Percentiles rank a stretch among this genome's conserved stretches.
These are phyloP conservation scores for Caenorhabditis drosophilae DNA, from an alignment of 2,888 invertebrate species.

Conservation along the genomic window DNA sequence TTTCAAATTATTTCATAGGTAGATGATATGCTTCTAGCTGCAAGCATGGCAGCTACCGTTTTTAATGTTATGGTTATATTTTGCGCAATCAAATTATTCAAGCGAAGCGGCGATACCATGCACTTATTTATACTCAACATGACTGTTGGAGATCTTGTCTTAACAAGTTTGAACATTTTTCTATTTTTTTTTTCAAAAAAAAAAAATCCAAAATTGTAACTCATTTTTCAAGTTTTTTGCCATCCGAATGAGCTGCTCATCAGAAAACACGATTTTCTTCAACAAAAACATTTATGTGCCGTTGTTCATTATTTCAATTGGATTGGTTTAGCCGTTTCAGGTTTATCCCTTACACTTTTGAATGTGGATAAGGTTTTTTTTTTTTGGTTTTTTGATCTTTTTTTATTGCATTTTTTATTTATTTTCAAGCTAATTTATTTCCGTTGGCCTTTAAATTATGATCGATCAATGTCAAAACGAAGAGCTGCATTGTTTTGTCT, in stretches of 20 bases:
- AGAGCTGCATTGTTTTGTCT: constrained; percentile 62
- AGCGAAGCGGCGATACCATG: constrained; percentile 67
- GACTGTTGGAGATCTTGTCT: constrained; percentile 66
- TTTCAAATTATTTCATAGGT: constrained; percentile 43
- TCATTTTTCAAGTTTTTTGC: no score
- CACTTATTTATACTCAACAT: constrained; percentile 68
- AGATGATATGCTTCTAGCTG: constrained; percentile 66
- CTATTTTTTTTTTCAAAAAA: not conserved
- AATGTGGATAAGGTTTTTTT: constrained; percentile 62
- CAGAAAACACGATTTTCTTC: constrained; percentile 65
- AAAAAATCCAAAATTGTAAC: no score
- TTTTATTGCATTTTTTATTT: constrained; percentile 10
- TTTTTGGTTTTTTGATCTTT: not conserved
- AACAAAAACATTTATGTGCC: constrained; percentile 60
- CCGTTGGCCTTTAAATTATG: constrained; percentile 67
- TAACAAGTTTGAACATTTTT: constrained; percentile 54
- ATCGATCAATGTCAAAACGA: constrained; percentile 67
- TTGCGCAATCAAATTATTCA: constrained; percentile 65
- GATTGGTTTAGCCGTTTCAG: constrained; percentile 67
- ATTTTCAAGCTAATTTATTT: constrained; percentile 68
- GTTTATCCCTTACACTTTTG: constrained; percentile 65
- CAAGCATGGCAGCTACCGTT: constrained; percentile 66
- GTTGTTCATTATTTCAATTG: constrained; percentile 67
- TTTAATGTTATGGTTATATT: constrained; percentile 68
- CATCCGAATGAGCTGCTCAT: constrained; percentile 68